Evolutionary conservation across 1,140 invertebrate species (phyloP), one percentile per base, ranked within the genome.

Genomic region (Psilanteris sp.): DNA sequence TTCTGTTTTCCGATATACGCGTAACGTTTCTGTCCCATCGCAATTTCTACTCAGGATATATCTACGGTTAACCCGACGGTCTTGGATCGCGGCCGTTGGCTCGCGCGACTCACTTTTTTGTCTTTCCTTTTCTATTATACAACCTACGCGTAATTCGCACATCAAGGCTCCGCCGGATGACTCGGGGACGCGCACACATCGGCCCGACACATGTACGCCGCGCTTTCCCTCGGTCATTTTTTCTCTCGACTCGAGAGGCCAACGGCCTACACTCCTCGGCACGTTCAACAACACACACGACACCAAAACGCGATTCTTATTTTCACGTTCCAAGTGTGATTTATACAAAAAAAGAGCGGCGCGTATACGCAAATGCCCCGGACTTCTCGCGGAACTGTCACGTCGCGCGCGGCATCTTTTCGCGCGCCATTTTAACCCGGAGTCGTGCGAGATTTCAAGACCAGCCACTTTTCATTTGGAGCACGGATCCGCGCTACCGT

Each of bases 61-160:
- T n/a, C n/a, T n/a, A n/a, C n/a, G n/a, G n/a, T n/a, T n/a, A n/a
- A n/a, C n/a, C n/a, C n/a, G n/a, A n/a, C n/a, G n/a, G n/a, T n/a
- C n/a, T n/a, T n/a, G n/a, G n/a, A n/a, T n/a, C n/a, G n/a, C n/a
- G n/a, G 50, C 43, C 3, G 52, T 16, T 6, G 48, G 15, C 34
- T 11, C 10, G 32, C 52, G 20, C 27, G 27, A 13, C 31, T 16
- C 31, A 44, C 37, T 48, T 68, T 68, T 59, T 68, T 67, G 36
- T 75, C 55, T 36, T 44, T 68, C 62, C 62, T 62, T 70, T 61
- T 64, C 61, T 76, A 55, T 68, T 61, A 39, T 67, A 61, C 72
- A 62, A 55, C 57, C 50, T 36, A 46, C 55, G 41, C 46, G 55
- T 67, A 64, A 59, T 61, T 46, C 50, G 39, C 62, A 57, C 59